Base-by-base conservation (phyloP, 2,797 vertebrate genomes). In the Tolypeutes matacus region DNA sequence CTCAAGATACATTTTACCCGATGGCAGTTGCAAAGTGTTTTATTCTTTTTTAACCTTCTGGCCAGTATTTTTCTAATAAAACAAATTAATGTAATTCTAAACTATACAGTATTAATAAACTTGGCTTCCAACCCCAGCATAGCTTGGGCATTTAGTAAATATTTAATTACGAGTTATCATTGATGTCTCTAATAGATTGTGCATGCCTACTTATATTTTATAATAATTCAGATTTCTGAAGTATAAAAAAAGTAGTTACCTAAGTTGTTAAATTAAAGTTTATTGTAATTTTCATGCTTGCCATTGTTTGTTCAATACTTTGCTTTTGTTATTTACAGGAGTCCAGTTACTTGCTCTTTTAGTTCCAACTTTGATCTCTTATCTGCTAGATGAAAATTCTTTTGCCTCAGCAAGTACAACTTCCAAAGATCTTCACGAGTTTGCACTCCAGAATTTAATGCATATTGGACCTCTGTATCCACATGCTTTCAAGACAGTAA, bases 401-500 rank as follows among this genome's bases (percentile, higher is more conserved):
- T 99, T 99, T 98, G 98, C 98, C 91, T 99, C 99, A 31, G 99
- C 99, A 20, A 96, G 98, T 58, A 95, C 98, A 62, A 96, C 98
- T 97, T 99, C 99, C 92, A 99, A 98, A 97, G 98, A 98, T 94
- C 99, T 99, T 93, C 99, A 99, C 0, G 99, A 99, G 91, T 99
- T 99, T 97, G 99, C 99, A 67, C 99, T 99, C 90, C 99, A 99
- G 98, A 99, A 99, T 97, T 98, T 99, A 95, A 99, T 99, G 99
- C 99, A 99, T 75, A 99, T 99, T 84, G 99, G 99, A 39, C 99
- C 99, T 31, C 99, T 99, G 84, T 99, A 99, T 96, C 99, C 99
- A 62, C 99, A 98, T 53, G 99, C 99, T 97, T 99, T 99, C 98
- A 99, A 99, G 98, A 99, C 98, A 23, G 99, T 99, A 42, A 99